Base-by-base conservation (phyloP, 2,888 invertebrate species). In the Scaptodrosophila latifasciaeformis region DNA sequence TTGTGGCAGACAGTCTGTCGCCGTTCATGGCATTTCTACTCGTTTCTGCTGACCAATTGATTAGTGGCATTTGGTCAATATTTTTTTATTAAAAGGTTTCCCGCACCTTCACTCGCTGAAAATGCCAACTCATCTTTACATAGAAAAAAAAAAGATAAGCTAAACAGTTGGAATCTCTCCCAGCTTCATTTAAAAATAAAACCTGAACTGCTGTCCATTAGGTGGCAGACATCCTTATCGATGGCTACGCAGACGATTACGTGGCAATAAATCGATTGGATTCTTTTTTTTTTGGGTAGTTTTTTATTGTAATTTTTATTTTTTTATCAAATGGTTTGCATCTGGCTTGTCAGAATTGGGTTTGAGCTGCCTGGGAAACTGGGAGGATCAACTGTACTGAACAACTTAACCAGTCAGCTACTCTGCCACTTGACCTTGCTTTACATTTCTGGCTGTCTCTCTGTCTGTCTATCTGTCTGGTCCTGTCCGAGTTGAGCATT, bases 81-180 rank as follows among this genome's bases (percentile, higher is more conserved):
- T 24, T 1, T 24, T 42, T 18, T 24, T 31, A 13, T 10, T 7
- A 0, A 47, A n/a, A n/a, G n/a, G n/a, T 27, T 47, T 34, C 12
- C 12, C 7, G 4, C 10, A 1, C 21, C 18, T 24, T 13, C 4
- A 21, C 24, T 24, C 24, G 24, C 24, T 7, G 24, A 59, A 71
- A 65, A 56, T 56, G 76, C 79, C 45, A 58, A 59, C 67, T 72
- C 79, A 72, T 65, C 59, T 58, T 56, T 58, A 47, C 62, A 65
- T 65, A 65, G 55, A 19, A 42, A 43, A 34, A 34, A 47, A 43
- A 13, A 48, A 46, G 7, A 40, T 47, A 49, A 59, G 49, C 12
- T 30, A 59, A 59, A 59, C 70, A 72, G 71, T 78, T 78, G 65
- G 53, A n/a, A n/a, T n/a, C n/a, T n/a, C n/a, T n/a, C n/a, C 43